Base-by-base conservation (phyloP, 2,888 invertebrate species). In the Agelastica alni region DNA sequence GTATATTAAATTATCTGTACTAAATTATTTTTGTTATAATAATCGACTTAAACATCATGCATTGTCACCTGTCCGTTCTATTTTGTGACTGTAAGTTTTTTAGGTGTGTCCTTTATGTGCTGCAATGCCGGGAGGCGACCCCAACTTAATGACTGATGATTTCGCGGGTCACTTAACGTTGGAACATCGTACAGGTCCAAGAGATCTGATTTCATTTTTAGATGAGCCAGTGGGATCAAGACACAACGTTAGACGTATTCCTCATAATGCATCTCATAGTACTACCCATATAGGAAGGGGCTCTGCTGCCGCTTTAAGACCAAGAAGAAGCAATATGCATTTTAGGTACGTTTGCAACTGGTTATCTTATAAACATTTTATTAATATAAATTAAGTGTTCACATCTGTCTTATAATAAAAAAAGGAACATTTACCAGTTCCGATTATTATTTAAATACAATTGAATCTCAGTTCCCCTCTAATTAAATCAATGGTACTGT, bases 21-120 rank as follows among this genome's bases (percentile, higher is more conserved):
- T n/a, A n/a, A n/a, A 20, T 16, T 41, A 30, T 28, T 20, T 4
- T 28, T 6, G 3, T 28, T 28, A 28, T 28, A 28, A n/a, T 2
- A 28, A 28, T 28, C 7, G n/a, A 2, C 28, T 5, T 5, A 4
- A 28, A 5, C 7, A 28, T n/a, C n/a, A n/a, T n/a, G n/a, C n/a
- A n/a, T n/a, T n/a, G n/a, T n/a, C n/a, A n/a, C n/a, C n/a, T n/a
- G n/a, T n/a, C n/a, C n/a, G n/a, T n/a, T n/a, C n/a, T n/a, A n/a
- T n/a, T n/a, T n/a, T n/a, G n/a, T n/a, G n/a, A 47, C 17, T 4
- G 10, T n/a, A 10, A 17, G 7, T 51, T 34, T 4, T 79, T 72
- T 79, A 96, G 86, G 94, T 97, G 53, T 98, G 98, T 79, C 98
- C 98, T 62, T 88, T 98, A 47, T 98, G 98, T 81, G 97, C 97